These are phyloP conservation scores for Andrena haemorrhoa DNA, from an alignment of 2,888 invertebrate genomes.

Conservation along the genomic window DNA sequence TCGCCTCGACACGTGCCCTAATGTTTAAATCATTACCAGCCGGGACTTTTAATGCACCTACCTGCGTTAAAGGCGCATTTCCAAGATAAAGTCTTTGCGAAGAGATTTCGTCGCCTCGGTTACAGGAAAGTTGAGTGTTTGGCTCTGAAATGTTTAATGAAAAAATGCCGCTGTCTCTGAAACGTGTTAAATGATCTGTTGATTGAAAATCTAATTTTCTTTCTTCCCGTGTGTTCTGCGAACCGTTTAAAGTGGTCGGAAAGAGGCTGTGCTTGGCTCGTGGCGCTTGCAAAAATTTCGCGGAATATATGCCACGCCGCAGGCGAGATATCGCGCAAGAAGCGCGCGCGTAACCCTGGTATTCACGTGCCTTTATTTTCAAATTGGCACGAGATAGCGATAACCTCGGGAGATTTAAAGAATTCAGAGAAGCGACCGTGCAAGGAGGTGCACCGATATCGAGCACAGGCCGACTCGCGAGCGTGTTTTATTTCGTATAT, in stretches of 20 bases:
- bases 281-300: background rate
- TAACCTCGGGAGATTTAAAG: slow-evolving; percentile 29
- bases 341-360: background rate
- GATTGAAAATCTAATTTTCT: too few species aligned
- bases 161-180: too few species aligned
- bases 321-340: background rate
- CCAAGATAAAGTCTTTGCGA: too few species aligned
- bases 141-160: too few species aligned
- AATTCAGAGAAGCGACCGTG: slow-evolving; percentile 15
- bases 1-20: background rate
- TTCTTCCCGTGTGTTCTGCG: too few species aligned
- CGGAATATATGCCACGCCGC: background rate
- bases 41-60: too few species aligned
- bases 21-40: background rate
- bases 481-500: background rate
- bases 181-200: too few species aligned
- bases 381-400: slow-evolving; percentile 36
- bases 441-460: slow-evolving; percentile 35
- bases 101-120: too few species aligned
- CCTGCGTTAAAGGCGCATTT: too few species aligned
- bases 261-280: background rate
- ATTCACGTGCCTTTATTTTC: slow-evolving; percentile 17
- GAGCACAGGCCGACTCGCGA: slow-evolving; percentile 17
- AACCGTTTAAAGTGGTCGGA: too few species aligned
- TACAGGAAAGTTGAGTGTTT: too few species aligned